Evolutionary conservation across 2,888 invertebrate genomes (phyloP).

Genomic region (Choreutis nemorana): DNA sequence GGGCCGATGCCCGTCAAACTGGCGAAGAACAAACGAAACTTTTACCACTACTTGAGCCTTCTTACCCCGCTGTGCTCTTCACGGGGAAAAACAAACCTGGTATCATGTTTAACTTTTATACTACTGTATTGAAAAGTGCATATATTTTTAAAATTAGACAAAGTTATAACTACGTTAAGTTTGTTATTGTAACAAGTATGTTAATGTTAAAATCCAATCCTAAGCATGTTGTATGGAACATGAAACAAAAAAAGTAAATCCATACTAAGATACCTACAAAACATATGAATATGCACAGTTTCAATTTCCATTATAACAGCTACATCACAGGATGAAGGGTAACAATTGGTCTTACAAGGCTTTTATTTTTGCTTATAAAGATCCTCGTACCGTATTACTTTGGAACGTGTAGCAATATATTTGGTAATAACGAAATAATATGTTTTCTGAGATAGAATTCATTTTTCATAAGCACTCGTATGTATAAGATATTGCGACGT

Average conservation of each 20-base stretch:
- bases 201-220: too few species aligned
- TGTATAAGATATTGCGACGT: slow-evolving; percentile 50
- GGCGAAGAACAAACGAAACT: slow-evolving; percentile 13
- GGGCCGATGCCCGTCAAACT: slow-evolving; percentile 27
- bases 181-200: too few species aligned
- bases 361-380: slow-evolving; percentile 37
- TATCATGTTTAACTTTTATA: too few species aligned
- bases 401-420: slow-evolving; percentile 49
- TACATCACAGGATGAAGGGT: too few species aligned
- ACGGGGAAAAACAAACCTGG: too few species aligned
- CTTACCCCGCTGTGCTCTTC: too few species aligned
- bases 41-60: too few species aligned
- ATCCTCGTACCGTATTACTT: slow-evolving; percentile 33
- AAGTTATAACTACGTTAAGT: too few species aligned
- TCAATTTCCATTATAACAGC: slow-evolving; percentile 18
- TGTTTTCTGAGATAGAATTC: slow-evolving; percentile 59
- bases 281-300: slow-evolving; percentile 9
- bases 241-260: slow-evolving; percentile 11
- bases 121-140: too few species aligned
- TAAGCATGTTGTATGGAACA: slow-evolving; percentile 6
- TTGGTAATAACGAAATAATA: slow-evolving; percentile 60
- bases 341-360: slow-evolving; percentile 19
- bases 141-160: too few species aligned
- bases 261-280: slow-evolving; percentile 10
- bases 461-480: slow-evolving; percentile 61